Conservation (phyloP, 2,888 invertebrate genomes). For the Teleiodes luculella region DNA sequence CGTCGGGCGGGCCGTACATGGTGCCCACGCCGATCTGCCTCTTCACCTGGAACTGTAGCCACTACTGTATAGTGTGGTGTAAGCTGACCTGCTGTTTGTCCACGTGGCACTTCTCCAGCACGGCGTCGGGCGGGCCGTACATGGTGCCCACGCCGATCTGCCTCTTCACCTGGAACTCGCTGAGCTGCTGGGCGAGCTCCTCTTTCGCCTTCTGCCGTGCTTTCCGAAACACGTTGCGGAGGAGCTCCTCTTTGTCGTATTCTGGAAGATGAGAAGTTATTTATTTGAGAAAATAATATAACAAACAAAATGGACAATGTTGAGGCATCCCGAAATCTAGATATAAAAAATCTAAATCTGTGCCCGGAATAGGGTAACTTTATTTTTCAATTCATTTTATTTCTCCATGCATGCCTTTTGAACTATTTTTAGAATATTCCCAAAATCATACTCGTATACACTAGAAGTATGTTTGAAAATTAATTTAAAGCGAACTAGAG, state of each 20-base stretch:
- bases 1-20: neutral
- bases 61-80: too few species aligned
- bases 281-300: too few species aligned
- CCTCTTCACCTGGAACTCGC: constrained; percentile 92
- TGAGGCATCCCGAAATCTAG: too few species aligned
- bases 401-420: too few species aligned
- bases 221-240: constrained; percentile 93
- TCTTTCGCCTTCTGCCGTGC: constrained; percentile 91
- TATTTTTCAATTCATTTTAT: too few species aligned
- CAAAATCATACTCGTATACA: too few species aligned
- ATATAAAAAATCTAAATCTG: too few species aligned
- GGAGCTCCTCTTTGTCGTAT: constrained; percentile 92
- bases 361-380: too few species aligned
- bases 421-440: too few species aligned
- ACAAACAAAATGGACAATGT: too few species aligned
- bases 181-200: constrained; percentile 87
- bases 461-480: too few species aligned
- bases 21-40: constrained; percentile 78
- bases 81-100: constrained; percentile 85
- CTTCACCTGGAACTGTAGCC: neutral
- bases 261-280: constrained; percentile 59
- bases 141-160: constrained; percentile 93
- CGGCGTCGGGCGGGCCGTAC: constrained; percentile 91
- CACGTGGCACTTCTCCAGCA: constrained; percentile 87
- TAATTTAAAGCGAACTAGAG: too few species aligned